Conservation (phyloP, 2,888 invertebrate genomes). For the Diarsia mendica region DNA sequence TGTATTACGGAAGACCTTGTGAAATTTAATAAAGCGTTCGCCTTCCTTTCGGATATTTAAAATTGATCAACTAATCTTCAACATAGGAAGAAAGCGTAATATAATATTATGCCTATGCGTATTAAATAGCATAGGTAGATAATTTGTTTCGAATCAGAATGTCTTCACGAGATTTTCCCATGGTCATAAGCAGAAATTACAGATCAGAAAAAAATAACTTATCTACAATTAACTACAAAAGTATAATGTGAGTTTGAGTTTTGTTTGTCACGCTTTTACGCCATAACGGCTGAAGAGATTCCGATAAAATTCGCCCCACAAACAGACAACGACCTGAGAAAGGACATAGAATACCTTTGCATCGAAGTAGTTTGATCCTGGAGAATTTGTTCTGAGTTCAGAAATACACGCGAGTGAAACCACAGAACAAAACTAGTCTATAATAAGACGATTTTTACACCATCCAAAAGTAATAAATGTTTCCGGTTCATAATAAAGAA, state of each 20-base stretch:
- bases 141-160: conserved; percentile 18
- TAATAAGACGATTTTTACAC: conserved; percentile 76
- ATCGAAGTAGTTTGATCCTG: not conserved
- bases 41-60: conserved; percentile 38
- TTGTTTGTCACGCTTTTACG: not conserved
- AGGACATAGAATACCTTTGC: not conserved
- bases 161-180: not conserved
- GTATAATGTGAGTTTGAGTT: not conserved
- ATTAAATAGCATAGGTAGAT: conserved; percentile 18
- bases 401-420: not conserved
- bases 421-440: conserved; percentile 18
- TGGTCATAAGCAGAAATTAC: not conserved
- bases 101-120: conserved; percentile 10
- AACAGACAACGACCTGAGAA: no score
- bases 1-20: conserved; percentile 36
- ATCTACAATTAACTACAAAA: not conserved
- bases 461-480: conserved; percentile 85
- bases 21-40: conserved; percentile 33
- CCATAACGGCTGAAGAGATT: not conserved
- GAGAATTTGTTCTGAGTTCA: not conserved
- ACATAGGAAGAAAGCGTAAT: conserved; percentile 22
- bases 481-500: conserved; percentile 88
- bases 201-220: no score
- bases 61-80: conserved; percentile 28
- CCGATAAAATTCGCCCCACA: not conserved